phyloP scores from a whole-genome alignment of 2,888 invertebrate species.

The Ptychoptera albimana region DNA sequence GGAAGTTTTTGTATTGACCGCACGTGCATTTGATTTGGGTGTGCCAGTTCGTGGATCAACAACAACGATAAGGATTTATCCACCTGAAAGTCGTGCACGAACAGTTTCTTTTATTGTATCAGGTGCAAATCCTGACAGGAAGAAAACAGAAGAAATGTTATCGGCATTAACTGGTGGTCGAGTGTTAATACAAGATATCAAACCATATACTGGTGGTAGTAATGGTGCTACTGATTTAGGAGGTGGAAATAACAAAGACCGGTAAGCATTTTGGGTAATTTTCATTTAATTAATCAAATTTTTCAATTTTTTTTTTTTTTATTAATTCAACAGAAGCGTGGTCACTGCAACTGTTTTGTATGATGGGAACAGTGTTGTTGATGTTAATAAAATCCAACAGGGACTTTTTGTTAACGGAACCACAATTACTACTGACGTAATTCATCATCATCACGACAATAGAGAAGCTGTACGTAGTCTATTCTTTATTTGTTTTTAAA shows the following conservation, averaged over 20 bases:
- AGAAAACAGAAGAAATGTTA: constrained; percentile 56
- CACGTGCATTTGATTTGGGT: constrained; percentile 72
- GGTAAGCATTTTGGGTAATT: constrained; percentile 24
- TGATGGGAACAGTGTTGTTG: constrained; percentile 48
- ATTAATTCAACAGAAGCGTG: constrained; percentile 49
- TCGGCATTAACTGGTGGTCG: constrained; percentile 64
- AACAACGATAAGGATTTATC: constrained; percentile 59
- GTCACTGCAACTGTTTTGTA: constrained; percentile 55
- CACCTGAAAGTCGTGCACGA: constrained; percentile 57
- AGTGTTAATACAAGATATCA: constrained; percentile 57
- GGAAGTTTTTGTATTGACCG: constrained; percentile 41
- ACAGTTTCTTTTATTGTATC: constrained; percentile 72
- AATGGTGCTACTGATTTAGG: constrained; percentile 38
- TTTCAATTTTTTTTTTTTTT: constrained; percentile 6
- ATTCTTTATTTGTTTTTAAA: background rate
- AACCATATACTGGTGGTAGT: constrained; percentile 43
- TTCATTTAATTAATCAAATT: background rate
- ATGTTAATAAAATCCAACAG: constrained; percentile 54
- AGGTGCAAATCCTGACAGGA: constrained; percentile 55
- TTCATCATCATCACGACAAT: background rate
- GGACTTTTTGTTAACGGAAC: constrained; percentile 34
- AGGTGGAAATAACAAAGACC: constrained; percentile 36
- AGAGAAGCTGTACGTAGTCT: background rate
- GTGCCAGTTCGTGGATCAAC: constrained; percentile 59
- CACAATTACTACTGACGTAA: constrained; percentile 23